These are phyloP conservation scores for Amaurobius ferox DNA, from an alignment of 2,888 invertebrate genomes.

Conservation along the genomic window DNA sequence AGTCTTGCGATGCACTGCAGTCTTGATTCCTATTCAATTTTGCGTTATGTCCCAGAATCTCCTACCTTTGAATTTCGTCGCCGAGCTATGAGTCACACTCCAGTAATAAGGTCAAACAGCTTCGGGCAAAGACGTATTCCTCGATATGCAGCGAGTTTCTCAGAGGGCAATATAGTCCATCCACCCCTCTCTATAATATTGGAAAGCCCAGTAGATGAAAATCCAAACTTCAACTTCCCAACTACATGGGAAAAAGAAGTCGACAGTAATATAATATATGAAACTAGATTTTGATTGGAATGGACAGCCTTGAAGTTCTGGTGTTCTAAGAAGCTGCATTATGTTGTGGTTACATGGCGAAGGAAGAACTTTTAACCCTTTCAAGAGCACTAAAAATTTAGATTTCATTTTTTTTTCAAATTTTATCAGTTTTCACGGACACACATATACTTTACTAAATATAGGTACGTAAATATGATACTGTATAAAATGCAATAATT, in stretches of 20 bases:
- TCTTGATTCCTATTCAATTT: constrained; percentile 7
- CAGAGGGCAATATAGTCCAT: background rate
- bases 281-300: background rate
- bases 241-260: background rate
- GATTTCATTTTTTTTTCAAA: too few relatives aligned
- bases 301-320: too few relatives aligned
- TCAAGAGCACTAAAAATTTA: too few relatives aligned
- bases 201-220: background rate
- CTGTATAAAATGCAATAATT: too few relatives aligned
- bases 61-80: background rate
- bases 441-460: too few relatives aligned
- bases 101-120: constrained; percentile 10
- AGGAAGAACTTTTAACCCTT: too few relatives aligned
- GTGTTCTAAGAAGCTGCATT: too few relatives aligned
- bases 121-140: background rate
- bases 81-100: constrained; percentile 25
- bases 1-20: constrained; percentile 35
- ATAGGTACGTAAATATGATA: too few relatives aligned
- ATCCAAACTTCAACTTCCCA: background rate
- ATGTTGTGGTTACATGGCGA: too few relatives aligned
- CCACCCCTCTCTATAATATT: background rate
- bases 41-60: background rate
- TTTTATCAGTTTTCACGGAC: too few relatives aligned
- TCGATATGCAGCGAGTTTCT: constrained; percentile 30
- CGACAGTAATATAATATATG: background rate